Evolutionary conservation across 2,888 invertebrate genomes (phyloP).

Genomic region (Elmis aenea): DNA sequence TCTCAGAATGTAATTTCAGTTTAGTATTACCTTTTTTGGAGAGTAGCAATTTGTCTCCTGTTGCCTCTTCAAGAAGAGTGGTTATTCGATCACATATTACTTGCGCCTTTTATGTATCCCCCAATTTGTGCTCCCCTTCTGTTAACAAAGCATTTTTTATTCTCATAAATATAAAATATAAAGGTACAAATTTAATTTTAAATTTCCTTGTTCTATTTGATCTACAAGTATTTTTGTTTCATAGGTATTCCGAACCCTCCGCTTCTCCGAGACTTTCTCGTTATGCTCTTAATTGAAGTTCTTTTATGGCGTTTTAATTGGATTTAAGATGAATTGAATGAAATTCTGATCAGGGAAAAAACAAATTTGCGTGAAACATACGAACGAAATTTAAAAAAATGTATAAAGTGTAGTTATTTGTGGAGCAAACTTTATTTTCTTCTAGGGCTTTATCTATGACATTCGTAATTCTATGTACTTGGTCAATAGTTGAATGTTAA

Average conservation of each 20-base stretch:
- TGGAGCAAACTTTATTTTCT: no score
- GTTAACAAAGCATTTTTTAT: conserved; percentile 3
- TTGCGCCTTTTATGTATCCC: not conserved
- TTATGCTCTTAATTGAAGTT: not conserved
- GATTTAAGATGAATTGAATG: conserved; percentile 12
- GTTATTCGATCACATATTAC: not conserved
- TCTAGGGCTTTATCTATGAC: no score
- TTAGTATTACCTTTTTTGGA: not conserved
- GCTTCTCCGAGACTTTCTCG: not conserved
- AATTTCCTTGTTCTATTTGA: conserved; percentile 4
- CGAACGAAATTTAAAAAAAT: no score
- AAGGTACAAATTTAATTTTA: conserved; percentile 13
- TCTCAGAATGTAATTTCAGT: no score
- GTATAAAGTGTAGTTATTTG: no score
- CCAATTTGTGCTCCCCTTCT: no score
- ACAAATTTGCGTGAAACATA: not conserved
- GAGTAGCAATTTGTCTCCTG: not conserved
- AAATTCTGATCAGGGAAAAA: not conserved
- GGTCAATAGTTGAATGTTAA: no score
- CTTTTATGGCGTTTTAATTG: conserved; percentile 16
- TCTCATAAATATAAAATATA: conserved; percentile 6
- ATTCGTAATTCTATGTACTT: no score
- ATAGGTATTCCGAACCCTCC: not conserved
- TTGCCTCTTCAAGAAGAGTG: not conserved
- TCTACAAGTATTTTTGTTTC: conserved; percentile 5